These are phyloP conservation scores for Sebastes glaucus DNA, from an alignment of 2,797 vertebrate species.

Conservation along the genomic window DNA sequence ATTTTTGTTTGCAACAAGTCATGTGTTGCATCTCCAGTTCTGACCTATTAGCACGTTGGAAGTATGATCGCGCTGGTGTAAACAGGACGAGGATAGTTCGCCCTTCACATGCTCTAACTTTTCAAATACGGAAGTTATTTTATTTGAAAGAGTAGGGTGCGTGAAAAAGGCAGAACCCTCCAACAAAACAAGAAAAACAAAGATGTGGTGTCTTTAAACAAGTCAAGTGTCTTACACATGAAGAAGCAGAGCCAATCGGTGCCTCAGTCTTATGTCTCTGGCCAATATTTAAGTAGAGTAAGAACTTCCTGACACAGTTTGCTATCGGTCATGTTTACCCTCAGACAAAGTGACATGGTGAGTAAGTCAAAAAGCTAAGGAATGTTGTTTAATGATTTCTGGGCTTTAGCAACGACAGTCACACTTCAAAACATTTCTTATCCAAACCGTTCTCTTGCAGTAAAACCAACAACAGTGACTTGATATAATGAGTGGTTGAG, in stretches of 20 bases:
- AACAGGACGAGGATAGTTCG: neutral
- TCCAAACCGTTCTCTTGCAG: neutral
- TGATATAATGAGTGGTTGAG: neutral
- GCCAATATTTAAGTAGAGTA: neutral
- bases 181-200: neutral
- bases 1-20: neutral
- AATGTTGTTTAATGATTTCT: slow-evolving; percentile 31
- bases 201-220: neutral
- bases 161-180: neutral
- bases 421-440: neutral
- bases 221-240: neutral
- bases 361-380: slow-evolving; percentile 11
- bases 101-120: neutral
- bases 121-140: neutral
- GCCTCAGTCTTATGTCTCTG: neutral
- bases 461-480: neutral
- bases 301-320: neutral
- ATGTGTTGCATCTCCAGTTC: slow-evolving; percentile 4
- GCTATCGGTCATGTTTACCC: neutral
- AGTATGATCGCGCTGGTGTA: neutral
- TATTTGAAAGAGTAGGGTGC: neutral
- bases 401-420: neutral
- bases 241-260: neutral
- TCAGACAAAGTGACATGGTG: neutral
- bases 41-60: neutral